Conservation (phyloP, 2,888 invertebrate species). For the Elysia crispata region DNA sequence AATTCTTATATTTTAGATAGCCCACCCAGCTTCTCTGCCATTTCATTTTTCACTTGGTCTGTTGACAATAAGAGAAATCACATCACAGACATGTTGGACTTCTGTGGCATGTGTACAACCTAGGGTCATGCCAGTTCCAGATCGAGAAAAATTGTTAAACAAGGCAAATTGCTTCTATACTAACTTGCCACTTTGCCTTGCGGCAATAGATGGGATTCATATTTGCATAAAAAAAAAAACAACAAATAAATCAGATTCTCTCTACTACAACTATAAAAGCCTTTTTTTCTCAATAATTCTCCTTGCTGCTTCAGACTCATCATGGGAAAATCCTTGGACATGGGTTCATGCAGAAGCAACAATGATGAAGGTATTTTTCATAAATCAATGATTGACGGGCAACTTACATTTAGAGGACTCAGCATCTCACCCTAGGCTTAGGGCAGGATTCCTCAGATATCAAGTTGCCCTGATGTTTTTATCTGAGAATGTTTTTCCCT, state of each 20-base stretch:
- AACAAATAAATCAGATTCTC: conserved; percentile 35
- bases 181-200: conserved; percentile 40
- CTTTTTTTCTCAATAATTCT: conserved; percentile 33
- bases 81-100: conserved; percentile 15
- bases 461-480: conserved; percentile 15
- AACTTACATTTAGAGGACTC: conserved; percentile 22
- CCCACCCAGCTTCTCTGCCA: no score
- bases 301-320: conserved; percentile 31
- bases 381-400: conserved; percentile 13
- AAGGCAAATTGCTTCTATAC: conserved; percentile 11
- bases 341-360: no score
- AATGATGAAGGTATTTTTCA: conserved; percentile 15
- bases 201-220: conserved; percentile 39
- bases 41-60: no score
- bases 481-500: background rate
- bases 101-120: conserved; percentile 1
- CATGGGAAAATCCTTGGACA: conserved; percentile 50
- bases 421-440: background rate
- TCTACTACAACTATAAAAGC: conserved; percentile 50
- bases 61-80: conserved; percentile 22
- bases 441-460: conserved; percentile 10
- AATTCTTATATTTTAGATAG: no score
- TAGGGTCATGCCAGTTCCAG: conserved; percentile 3
- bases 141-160: conserved; percentile 16
- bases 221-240: conserved; percentile 11